phyloP scores from a whole-genome alignment of 2,888 invertebrate species.

The Mamestra brassicae region DNA sequence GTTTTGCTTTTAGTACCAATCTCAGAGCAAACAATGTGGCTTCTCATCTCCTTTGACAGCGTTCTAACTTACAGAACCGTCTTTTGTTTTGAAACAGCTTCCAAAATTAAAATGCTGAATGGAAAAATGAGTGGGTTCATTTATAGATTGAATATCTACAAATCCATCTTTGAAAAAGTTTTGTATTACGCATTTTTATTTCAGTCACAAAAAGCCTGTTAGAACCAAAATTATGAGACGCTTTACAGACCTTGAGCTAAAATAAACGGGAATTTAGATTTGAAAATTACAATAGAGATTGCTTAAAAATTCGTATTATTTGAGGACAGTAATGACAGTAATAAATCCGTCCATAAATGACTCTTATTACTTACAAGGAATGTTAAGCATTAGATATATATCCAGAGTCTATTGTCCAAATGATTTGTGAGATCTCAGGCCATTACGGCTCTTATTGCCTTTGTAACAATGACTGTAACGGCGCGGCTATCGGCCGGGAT shows the following conservation, averaged over 20 bases:
- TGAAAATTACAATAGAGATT: slow-evolving; percentile 1
- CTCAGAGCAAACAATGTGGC: too few species aligned
- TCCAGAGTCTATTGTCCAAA: slow-evolving; percentile 41
- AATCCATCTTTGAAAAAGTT: too few species aligned
- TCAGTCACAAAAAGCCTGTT: slow-evolving; percentile 2
- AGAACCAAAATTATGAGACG: background rate
- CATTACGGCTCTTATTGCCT: slow-evolving; percentile 52
- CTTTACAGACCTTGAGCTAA: background rate
- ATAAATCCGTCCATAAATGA: slow-evolving; percentile 33
- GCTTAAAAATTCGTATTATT: slow-evolving; percentile 26
- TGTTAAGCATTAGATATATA: slow-evolving; percentile 49
- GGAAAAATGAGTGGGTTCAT: too few species aligned
- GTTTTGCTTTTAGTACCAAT: too few species aligned
- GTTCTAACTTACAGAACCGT: too few species aligned
- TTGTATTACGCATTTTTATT: background rate
- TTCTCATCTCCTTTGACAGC: background rate
- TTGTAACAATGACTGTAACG: slow-evolving; percentile 51
- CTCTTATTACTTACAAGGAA: slow-evolving; percentile 43
- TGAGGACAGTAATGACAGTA: slow-evolving; percentile 23
- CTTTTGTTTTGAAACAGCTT: background rate
- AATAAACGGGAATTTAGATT: slow-evolving; percentile 16
- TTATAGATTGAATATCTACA: too few species aligned
- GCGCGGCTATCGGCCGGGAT: slow-evolving; percentile 18
- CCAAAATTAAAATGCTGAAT: too few species aligned
- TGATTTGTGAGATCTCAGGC: slow-evolving; percentile 51